Percentiles rank a stretch among this genome's conserved stretches.
Conservation (phyloP, 2,797 vertebrate species). For the Dromococcyx pavoninus region DNA sequence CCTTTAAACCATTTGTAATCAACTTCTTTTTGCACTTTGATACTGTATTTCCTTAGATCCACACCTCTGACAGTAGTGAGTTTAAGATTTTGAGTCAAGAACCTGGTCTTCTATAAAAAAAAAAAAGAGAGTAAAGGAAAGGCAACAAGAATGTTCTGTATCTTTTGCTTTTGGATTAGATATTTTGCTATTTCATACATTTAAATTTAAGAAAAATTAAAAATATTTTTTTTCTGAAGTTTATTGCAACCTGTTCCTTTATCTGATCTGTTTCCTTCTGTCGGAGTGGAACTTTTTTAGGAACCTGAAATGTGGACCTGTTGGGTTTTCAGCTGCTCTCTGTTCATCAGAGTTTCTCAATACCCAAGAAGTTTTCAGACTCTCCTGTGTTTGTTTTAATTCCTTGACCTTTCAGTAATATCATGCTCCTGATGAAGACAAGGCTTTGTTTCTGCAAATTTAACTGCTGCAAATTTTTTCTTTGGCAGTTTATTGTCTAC, state of each 20-base stretch:
- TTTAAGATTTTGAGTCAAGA: constrained; percentile 1
- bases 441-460: background rate
- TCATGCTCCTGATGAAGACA: background rate
- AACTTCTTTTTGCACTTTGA: background rate
- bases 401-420: background rate
- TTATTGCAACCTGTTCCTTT: background rate
- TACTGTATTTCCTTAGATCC: background rate
- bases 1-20: background rate
- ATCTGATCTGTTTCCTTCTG: background rate
- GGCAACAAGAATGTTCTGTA: background rate
- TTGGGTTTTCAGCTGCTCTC: background rate
- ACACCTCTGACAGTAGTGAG: background rate
- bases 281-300: background rate
- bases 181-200: background rate
- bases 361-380: background rate
- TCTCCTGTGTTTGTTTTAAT: background rate
- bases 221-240: background rate
- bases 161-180: background rate
- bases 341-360: background rate
- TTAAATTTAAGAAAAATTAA: background rate
- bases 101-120: background rate
- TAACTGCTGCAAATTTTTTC: background rate
- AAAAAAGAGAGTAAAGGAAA: background rate
- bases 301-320: background rate
- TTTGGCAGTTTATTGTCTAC: background rate